Percentiles rank a stretch among this genome's conserved stretches.
These are phyloP conservation scores for Mylabris phalerata DNA, from an alignment of 1,140 invertebrate species.

Conservation along the genomic window DNA sequence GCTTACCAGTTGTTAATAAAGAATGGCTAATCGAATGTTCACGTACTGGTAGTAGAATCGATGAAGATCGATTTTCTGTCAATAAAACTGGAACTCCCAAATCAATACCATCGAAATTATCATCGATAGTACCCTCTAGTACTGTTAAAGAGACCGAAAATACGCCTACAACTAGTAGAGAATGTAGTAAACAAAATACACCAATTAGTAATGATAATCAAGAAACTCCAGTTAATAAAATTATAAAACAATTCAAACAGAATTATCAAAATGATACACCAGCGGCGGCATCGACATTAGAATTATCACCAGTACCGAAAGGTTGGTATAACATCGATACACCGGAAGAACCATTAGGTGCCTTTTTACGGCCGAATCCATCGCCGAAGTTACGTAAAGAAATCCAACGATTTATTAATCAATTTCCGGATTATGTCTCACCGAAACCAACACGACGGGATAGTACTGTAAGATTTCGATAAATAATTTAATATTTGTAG, in stretches of 20 bases:
- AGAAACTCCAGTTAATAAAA: slow-evolving; percentile 16
- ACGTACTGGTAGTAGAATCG: slow-evolving; percentile 40
- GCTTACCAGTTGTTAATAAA: slow-evolving; percentile 63
- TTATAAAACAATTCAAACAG: background rate
- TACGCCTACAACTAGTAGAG: background rate
- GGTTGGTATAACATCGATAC: slow-evolving; percentile 46
- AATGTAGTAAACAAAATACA: background rate
- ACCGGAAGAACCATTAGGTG: slow-evolving; percentile 51
- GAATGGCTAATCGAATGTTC: slow-evolving; percentile 73
- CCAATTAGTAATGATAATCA: background rate
- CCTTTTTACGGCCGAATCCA: slow-evolving; percentile 44
- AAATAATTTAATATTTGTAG: background rate
- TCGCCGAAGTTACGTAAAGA: slow-evolving; percentile 46
- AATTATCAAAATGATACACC: background rate
- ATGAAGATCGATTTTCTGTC: slow-evolving; percentile 54
- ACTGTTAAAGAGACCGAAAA: background rate
- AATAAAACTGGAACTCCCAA: slow-evolving; percentile 44
- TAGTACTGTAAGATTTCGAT: slow-evolving; percentile 42
- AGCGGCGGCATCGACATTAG: background rate
- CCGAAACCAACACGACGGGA: slow-evolving; percentile 36
- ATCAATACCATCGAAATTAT: no score
- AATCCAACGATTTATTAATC: slow-evolving; percentile 46
- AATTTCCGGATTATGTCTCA: slow-evolving; percentile 44
- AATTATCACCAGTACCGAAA: slow-evolving; percentile 11
- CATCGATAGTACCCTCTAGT: no score